Percentiles rank a stretch among this genome's conserved stretches.
These are phyloP conservation scores for Pimephales promelas DNA, from an alignment of 2,113 vertebrate species.

Conservation along the genomic window DNA sequence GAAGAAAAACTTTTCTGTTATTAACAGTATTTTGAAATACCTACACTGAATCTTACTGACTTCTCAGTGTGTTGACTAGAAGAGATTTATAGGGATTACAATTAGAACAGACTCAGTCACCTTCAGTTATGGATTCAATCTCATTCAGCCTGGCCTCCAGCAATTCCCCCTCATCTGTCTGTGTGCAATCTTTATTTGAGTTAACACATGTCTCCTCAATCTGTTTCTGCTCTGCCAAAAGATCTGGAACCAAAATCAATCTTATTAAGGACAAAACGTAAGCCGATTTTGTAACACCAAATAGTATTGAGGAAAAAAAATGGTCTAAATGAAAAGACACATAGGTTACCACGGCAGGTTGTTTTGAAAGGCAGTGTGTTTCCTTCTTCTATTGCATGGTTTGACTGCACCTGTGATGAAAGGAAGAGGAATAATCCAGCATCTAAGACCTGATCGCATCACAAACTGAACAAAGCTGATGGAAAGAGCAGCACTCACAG, in stretches of 20 bases:
- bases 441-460: not conserved
- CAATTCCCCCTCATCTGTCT: conserved; percentile 73
- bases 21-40: not conserved
- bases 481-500: conserved; percentile 58
- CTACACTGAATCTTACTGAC: not conserved
- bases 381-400: conserved; percentile 70
- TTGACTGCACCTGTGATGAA: conserved; percentile 72
- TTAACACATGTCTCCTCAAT: conserved; percentile 79
- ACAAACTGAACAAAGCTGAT: not conserved
- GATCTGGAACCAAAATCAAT: conserved; percentile 67
- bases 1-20: not conserved
- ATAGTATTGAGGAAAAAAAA: not conserved
- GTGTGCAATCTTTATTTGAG: conserved; percentile 80
- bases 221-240: conserved; percentile 76
- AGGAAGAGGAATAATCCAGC: conserved; percentile 28
- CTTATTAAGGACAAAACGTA: not conserved
- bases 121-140: conserved; percentile 69
- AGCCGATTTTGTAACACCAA: not conserved
- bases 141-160: conserved; percentile 77
- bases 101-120: conserved; percentile 63
- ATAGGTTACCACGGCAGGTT: conserved; percentile 72
- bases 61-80: not conserved
- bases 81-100: not conserved
- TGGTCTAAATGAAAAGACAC: not conserved
- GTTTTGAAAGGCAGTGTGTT: conserved; percentile 69